Conservation (phyloP, 92 coral and sea anemone species). For the Heteractis magnifica region DNA sequence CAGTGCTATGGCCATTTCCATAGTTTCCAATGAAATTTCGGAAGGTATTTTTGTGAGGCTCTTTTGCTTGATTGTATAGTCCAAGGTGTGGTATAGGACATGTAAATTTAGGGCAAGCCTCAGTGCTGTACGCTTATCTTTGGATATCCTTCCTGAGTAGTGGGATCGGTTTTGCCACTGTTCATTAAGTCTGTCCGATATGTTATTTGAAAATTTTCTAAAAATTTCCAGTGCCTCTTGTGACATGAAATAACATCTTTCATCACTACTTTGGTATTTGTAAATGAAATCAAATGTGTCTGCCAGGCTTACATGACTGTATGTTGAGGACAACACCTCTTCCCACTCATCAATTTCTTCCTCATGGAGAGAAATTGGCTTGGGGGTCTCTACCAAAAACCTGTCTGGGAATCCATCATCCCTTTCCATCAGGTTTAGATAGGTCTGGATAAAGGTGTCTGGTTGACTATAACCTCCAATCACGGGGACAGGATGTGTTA, state of each 20-base stretch:
- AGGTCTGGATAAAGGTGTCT: slow-evolving; percentile 29
- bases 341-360: no score
- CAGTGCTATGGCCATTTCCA: slow-evolving; percentile 15
- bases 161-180: slow-evolving; percentile 14
- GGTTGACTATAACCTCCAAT: slow-evolving; percentile 45
- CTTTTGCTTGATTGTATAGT: not conserved
- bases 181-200: slow-evolving; percentile 20
- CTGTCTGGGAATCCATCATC: slow-evolving; percentile 43
- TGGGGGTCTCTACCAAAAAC: not conserved
- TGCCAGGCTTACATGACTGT: no score
- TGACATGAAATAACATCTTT: no score
- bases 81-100: slow-evolving; percentile 9
- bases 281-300: no score
- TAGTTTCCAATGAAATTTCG: not conserved
- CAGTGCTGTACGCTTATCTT: slow-evolving; percentile 15
- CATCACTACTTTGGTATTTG: no score
- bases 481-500: not conserved
- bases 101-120: slow-evolving; percentile 22
- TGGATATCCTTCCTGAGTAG: slow-evolving; percentile 11
- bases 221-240: no score
- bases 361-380: no score
- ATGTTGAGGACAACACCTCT: no score
- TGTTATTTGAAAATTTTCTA: not conserved
- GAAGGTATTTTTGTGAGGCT: not conserved
- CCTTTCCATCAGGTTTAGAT: not conserved